phyloP scores from a whole-genome alignment of 2,888 invertebrate species.

The Dyspetes luteomarginatus region DNA sequence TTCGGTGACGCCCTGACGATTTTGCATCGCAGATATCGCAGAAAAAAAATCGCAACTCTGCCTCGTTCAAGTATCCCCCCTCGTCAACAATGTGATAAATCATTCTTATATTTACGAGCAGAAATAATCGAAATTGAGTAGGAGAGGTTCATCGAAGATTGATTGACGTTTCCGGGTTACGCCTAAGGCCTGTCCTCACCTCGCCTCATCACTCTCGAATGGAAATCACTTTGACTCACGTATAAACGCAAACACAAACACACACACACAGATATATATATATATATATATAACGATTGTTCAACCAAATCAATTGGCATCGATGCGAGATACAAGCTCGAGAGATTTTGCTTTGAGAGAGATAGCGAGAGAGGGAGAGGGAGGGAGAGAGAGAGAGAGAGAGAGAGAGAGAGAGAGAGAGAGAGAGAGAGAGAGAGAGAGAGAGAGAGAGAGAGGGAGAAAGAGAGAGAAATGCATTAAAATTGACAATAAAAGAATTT shows the following conservation, averaged over 20 bases:
- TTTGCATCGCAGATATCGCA: no score
- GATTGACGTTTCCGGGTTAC: constrained; percentile 65
- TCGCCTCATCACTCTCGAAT: constrained; percentile 58
- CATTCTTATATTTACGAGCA: constrained; percentile 14
- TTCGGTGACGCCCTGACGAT: no score
- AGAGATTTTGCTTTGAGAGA: constrained; percentile 12
- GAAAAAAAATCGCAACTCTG: constrained; percentile 2
- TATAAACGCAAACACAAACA: constrained; percentile 14
- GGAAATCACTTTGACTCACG: constrained; percentile 55
- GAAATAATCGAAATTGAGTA: constrained; percentile 61
- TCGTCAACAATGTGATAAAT: constrained; percentile 42
- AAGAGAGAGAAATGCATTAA: constrained; percentile 39
- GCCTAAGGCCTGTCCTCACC: constrained; percentile 60
- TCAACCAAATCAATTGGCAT: constrained; percentile 31
- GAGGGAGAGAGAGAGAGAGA: constrained; percentile 44
- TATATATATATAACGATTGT: constrained; percentile 39
- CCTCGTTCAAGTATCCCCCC: neutral
- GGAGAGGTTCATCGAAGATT: constrained; percentile 51
- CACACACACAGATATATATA: neutral
- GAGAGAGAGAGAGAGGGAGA: constrained; percentile 52
- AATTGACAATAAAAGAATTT: constrained; percentile 60
- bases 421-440: no score
- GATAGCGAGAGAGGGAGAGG: constrained; percentile 43
- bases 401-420: no score
- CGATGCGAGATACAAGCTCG: constrained; percentile 1